A percentile compares a stretch with the other conserved stretches of the same genome.
Conservation (phyloP, 2,113 vertebrate species). For the Phycodurus eques region DNA sequence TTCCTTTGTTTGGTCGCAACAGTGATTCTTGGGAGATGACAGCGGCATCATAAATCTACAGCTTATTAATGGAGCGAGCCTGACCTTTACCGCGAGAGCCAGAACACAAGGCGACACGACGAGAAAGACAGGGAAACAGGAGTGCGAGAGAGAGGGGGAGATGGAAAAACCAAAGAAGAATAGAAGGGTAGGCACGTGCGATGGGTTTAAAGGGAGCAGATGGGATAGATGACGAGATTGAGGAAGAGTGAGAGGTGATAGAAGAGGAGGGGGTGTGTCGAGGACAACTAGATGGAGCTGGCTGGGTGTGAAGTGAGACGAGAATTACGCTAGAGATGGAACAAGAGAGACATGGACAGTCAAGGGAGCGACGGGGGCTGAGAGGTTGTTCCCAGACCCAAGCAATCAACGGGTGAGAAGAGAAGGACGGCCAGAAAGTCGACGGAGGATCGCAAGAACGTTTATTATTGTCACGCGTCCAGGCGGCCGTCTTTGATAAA, state of each 20-base stretch:
- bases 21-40: slow-evolving; percentile 65
- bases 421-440: slow-evolving; percentile 16
- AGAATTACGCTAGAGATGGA: slow-evolving; percentile 36
- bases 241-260: slow-evolving; percentile 17
- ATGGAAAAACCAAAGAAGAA: slow-evolving; percentile 24
- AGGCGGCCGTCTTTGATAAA: slow-evolving; percentile 53
- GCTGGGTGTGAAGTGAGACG: slow-evolving; percentile 23
- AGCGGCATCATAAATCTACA: slow-evolving; percentile 74
- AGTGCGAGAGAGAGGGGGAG: slow-evolving; percentile 16
- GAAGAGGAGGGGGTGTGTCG: slow-evolving; percentile 11
- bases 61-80: slow-evolving; percentile 67
- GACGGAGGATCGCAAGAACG: slow-evolving; percentile 19
- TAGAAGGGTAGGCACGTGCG: slow-evolving; percentile 41
- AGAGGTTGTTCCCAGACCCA: slow-evolving; percentile 58
- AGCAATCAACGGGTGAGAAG: slow-evolving; percentile 59
- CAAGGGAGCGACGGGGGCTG: slow-evolving; percentile 32
- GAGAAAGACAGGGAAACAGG: background rate
- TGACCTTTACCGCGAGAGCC: slow-evolving; percentile 67
- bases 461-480: background rate
- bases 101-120: slow-evolving; percentile 15
- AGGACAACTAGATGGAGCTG: slow-evolving; percentile 28
- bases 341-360: slow-evolving; percentile 36
- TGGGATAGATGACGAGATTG: slow-evolving; percentile 41
- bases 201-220: slow-evolving; percentile 44
- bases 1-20: slow-evolving; percentile 61